Conservation (phyloP, 2,113 vertebrate genomes). For the Vicugna pacos region DNA sequence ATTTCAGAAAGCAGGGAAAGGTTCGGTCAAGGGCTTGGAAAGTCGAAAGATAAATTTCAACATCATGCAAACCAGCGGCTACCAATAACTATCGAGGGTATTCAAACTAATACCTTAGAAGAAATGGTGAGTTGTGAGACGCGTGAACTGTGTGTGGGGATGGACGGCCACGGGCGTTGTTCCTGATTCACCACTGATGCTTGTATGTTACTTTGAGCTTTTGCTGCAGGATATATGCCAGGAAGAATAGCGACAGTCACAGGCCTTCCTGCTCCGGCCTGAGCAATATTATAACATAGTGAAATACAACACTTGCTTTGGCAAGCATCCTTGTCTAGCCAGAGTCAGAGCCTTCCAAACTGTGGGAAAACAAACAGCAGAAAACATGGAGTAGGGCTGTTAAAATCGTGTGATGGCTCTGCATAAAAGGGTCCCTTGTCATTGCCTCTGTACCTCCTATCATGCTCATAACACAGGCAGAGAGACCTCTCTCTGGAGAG, state of each 20-base stretch:
- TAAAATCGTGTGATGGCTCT: neutral
- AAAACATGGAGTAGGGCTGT: neutral
- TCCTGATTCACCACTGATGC: neutral
- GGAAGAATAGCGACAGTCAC: neutral
- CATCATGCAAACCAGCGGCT: neutral
- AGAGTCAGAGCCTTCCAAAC: neutral
- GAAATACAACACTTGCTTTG: neutral
- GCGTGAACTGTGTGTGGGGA: neutral
- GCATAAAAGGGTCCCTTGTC: neutral
- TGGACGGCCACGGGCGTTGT: neutral
- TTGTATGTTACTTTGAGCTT: neutral
- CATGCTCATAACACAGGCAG: neutral
- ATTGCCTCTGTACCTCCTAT: neutral
- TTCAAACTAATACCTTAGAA: neutral
- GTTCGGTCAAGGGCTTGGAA: neutral
- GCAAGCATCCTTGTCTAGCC: neutral
- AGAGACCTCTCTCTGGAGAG: neutral
- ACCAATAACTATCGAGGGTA: neutral
- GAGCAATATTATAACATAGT: neutral
- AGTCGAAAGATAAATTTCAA: neutral
- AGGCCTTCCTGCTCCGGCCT: neutral
- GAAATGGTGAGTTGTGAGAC: neutral
- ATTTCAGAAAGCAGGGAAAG: neutral
- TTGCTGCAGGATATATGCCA: neutral
- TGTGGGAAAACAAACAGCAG: neutral